Evolutionary conservation across 2,797 vertebrate species (phyloP), one percentile per base, ranked within the genome.

Genomic region (Chiloscyllium punctatum): DNA sequence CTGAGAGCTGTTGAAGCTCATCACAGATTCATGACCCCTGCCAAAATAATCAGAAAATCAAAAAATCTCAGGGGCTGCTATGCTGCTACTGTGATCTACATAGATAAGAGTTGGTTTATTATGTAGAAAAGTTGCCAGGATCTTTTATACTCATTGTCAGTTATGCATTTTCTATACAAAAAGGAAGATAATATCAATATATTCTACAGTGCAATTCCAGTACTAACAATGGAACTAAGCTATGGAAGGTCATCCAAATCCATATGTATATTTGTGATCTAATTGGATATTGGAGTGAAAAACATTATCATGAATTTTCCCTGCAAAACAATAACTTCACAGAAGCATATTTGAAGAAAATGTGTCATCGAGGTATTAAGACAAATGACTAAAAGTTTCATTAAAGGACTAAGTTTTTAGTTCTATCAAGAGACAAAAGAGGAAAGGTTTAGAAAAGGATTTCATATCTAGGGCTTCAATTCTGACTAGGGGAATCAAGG

Each of bases 1-100:
- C 90, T 91, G 88, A 66, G 88, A 62, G 57, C 88, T 68, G 6
- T 42, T 69, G 62, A 92, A 69, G 16, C 62, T 92, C 90, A 92
- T 92, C 66, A 92, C 25, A 69, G n/a, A 92, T 92, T 92, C 90
- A 92, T 66, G 37, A 6, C 33, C 62, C 62, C 62, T 69, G 90
- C 90, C 90, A 92, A 37, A 92, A 68, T 48, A 37, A 91, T 91
- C 62, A 91, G 30, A 68, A 92, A 68, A 37, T 33, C n/a, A 27
- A 92, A n/a, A 92, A 42, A 11, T 69, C 90, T 66, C 88, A 42
- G 7, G 11, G 90, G 90, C 69, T 92, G 62, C 4, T 66, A 68
- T 92, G 66, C 33, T 69, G n/a, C 68, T 92, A 92, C 3, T 69
- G 7, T 69, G 90, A 92, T 92, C 62, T 37, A 92, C 62, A 92